Conservation (phyloP, 2,888 invertebrate species). For the Tenthredo livida region DNA sequence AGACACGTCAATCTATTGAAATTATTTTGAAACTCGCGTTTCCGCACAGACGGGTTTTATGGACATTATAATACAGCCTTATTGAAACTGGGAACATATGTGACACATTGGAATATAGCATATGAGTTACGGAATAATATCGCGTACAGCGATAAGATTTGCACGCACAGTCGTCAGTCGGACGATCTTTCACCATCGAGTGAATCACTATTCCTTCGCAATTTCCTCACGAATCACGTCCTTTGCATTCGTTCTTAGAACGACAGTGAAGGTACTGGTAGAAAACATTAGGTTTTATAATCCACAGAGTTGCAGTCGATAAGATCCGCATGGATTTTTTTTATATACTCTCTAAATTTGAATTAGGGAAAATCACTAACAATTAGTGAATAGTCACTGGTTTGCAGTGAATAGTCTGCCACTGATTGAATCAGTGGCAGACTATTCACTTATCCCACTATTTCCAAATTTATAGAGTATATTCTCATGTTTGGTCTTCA, state of each 20-base stretch:
- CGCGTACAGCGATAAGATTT: background rate
- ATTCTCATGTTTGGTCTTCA: background rate
- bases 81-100: background rate
- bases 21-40: background rate
- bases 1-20: background rate
- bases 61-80: background rate
- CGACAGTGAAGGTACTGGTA: background rate
- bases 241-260: background rate
- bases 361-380: too few species aligned
- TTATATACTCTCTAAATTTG: too few species aligned
- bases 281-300: too few species aligned
- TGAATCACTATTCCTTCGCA: background rate
- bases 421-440: too few species aligned
- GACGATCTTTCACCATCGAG: background rate
- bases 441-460: too few species aligned
- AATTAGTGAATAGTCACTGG: too few species aligned
- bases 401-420: too few species aligned
- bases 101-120: background rate
- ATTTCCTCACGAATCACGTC: background rate
- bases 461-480: too few species aligned
- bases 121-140: background rate
- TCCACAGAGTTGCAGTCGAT: background rate
- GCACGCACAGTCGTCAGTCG: background rate
- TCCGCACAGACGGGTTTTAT: background rate
- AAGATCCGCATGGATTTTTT: background rate